A percentile compares a stretch with the other conserved stretches of the same genome.
Conservation (phyloP, 1,140 invertebrate genomes). For the Cyclina sinensis region DNA sequence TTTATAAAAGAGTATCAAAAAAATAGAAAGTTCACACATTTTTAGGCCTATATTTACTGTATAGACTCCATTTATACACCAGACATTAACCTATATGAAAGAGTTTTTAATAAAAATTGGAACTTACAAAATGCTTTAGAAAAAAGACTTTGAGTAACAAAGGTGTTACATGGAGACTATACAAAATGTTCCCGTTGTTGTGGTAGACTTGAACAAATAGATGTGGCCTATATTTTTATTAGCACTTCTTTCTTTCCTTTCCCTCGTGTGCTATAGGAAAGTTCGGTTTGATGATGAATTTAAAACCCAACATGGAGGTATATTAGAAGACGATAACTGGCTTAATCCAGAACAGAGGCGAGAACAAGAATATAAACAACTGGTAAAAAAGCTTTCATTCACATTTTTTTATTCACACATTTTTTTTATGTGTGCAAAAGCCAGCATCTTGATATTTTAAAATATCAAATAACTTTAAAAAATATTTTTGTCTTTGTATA, state of each 20-base stretch:
- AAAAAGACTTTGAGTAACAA: no score
- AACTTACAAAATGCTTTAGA: no score
- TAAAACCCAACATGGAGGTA: not conserved
- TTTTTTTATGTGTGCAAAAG: no score
- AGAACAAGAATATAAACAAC: constrained; percentile 57
- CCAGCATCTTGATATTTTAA: no score
- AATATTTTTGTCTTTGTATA: no score
- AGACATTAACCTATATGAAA: no score
- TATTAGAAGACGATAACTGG: constrained; percentile 66
- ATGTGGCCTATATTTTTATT: not conserved
- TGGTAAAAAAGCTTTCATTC: constrained; percentile 59
- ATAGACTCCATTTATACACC: no score
- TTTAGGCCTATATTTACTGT: no score
- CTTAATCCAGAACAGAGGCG: constrained; percentile 39
- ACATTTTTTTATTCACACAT: not conserved
- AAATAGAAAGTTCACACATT: no score
- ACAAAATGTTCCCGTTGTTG: not conserved
- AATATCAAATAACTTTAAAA: no score
- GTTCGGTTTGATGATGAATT: constrained; percentile 58
- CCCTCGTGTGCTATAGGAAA: constrained; percentile 45
- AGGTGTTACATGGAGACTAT: not conserved
- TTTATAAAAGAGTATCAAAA: no score
- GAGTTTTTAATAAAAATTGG: no score
- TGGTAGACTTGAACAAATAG: not conserved
- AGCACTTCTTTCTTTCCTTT: constrained; percentile 19